Base-by-base conservation (phyloP, 2,797 vertebrate genomes). In the Aplochiton taeniatus region DNA sequence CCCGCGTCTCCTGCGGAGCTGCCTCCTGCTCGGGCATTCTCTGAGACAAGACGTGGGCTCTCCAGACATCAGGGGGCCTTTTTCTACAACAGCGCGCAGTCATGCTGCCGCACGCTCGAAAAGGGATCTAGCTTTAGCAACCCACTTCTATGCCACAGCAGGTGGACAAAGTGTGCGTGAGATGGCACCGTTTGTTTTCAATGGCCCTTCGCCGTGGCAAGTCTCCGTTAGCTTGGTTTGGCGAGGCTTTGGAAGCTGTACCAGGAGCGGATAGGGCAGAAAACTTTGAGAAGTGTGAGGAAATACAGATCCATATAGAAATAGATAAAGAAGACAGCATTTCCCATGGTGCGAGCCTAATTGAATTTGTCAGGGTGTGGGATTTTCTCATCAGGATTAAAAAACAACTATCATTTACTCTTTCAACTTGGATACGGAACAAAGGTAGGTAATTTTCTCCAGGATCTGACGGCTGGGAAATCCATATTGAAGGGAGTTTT, bases 361-460 rank as follows among this genome's bases (percentile, higher is more conserved):
- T 65, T 61, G 42, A 60, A 71, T 71, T 65, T 65, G 63, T 52
- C 49, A 18, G 51, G 44, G 57, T 12, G 46, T 65, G 48, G 49
- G 44, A 11, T 58, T 64, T 54, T 65, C 45, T 53, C 49, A 50
- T 43, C 12, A n/a, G 50, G 49, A 54, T 56, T 51, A 44, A 69
- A 55, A 54, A 59, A 45, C 63, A 58, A 65, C 31, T 65, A 58
- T 57, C 63, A 45, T 65, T 50, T 55, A 48, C 56, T 65, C 44
- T 66, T 65, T 66, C 20, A 42, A 59, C 45, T 51, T 10, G 13
- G 51, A 43, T 63, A 7, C 43, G 56, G 45, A 41, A 53, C 63
- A 56, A 58, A 61, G 58, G 63, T 65, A 55, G 63, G 63, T 50
- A 61, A 65, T 71, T 71, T 71, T 53, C 63, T 43, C 45, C 31